Conservation (phyloP, 2,797 vertebrate genomes). For the Lindbergichthys nudifrons region DNA sequence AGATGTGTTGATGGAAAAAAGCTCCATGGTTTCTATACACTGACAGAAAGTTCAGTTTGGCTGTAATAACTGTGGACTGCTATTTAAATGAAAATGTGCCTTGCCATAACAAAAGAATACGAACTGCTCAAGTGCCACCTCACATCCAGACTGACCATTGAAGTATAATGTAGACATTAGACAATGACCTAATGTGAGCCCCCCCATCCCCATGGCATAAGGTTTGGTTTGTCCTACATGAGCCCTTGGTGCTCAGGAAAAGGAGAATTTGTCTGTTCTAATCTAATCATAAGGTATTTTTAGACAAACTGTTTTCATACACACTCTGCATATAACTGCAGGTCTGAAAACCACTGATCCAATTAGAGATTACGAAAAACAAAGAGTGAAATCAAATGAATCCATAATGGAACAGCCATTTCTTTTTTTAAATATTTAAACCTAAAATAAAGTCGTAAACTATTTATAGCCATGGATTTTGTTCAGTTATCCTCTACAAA, state of each 20-base stretch:
- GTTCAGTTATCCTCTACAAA: constrained; percentile 16
- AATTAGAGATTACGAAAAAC: not conserved
- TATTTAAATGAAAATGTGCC: not conserved
- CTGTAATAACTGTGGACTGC: not conserved
- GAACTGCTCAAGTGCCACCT: constrained; percentile 15
- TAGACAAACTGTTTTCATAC: constrained; percentile 20
- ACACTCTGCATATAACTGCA: constrained; percentile 20
- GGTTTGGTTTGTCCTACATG: constrained; percentile 29
- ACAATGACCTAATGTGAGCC: constrained; percentile 33
- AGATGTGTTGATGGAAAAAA: constrained; percentile 18
- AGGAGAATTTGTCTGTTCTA: constrained; percentile 44
- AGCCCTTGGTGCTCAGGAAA: constrained; percentile 32
- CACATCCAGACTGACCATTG: constrained; percentile 5
- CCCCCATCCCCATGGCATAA: constrained; percentile 14
- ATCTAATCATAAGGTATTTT: constrained; percentile 46
- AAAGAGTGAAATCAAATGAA: not conserved
- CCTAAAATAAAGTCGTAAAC: not conserved
- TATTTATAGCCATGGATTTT: too few species aligned
- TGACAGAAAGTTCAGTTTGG: constrained; percentile 12
- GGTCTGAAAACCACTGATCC: constrained; percentile 5
- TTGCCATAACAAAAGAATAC: not conserved
- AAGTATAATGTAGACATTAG: constrained; percentile 19
- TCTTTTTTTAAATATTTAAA: not conserved
- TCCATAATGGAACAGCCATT: not conserved
- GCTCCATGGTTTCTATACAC: not conserved